A percentile compares a stretch with the other conserved stretches of the same genome.
phyloP scores from a whole-genome alignment of 1,140 invertebrate species.

The Aleiodes sp. region DNA sequence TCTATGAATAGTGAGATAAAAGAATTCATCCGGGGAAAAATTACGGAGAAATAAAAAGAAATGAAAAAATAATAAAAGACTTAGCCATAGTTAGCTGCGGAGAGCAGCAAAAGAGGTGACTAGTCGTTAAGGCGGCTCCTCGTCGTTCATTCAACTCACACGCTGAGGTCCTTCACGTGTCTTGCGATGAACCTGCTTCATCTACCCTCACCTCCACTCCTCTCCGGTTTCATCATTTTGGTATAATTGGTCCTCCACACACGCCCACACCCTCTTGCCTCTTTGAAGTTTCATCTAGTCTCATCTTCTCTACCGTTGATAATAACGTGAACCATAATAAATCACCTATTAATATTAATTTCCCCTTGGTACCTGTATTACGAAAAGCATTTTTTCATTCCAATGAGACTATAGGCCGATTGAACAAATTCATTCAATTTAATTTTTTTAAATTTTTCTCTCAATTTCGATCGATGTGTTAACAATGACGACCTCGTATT shows the following conservation, averaged over 20 bases:
- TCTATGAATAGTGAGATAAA: too few species aligned
- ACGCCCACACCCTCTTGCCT: slow-evolving; percentile 32
- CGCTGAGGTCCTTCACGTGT: slow-evolving; percentile 38
- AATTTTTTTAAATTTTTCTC: too few species aligned
- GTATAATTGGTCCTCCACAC: slow-evolving; percentile 33
- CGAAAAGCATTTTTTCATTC: too few species aligned
- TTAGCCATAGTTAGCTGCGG: slow-evolving; percentile 30
- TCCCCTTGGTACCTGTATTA: too few species aligned
- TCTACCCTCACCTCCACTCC: slow-evolving; percentile 34
- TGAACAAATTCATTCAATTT: too few species aligned
- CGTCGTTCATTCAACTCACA: slow-evolving; percentile 48
- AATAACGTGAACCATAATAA: too few species aligned
- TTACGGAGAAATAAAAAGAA: not conserved
- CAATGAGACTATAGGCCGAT: too few species aligned
- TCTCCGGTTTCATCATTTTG: slow-evolving; percentile 33
- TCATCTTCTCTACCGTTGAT: slow-evolving; percentile 36
- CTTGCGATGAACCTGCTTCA: slow-evolving; percentile 13
- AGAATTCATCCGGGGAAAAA: not conserved
- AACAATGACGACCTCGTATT: too few species aligned
- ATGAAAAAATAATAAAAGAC: not conserved
- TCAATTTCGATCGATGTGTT: too few species aligned
- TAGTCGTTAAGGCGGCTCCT: slow-evolving; percentile 49
- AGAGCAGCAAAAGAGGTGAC: slow-evolving; percentile 36
- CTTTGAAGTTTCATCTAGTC: slow-evolving; percentile 29
- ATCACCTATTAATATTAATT: too few species aligned